These are phyloP conservation scores for Neosilurus hyrtlii DNA, from an alignment of 2,797 vertebrate genomes.

Conservation along the genomic window DNA sequence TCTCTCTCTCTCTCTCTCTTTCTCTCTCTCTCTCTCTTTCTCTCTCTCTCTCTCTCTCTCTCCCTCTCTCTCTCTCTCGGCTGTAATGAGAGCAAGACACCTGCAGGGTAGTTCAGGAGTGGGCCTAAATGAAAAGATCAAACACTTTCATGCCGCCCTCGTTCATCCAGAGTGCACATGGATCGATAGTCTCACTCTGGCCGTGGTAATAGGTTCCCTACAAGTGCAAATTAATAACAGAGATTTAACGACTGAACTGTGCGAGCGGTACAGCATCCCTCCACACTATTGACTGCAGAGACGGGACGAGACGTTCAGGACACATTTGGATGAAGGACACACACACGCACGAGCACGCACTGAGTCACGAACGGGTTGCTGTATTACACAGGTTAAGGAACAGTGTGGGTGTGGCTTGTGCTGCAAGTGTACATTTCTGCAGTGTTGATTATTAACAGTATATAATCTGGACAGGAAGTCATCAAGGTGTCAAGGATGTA, in stretches of 20 bases:
- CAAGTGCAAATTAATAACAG: slow-evolving; percentile 63
- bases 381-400: not conserved
- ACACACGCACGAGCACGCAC: not conserved
- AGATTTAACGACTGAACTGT: slow-evolving; percentile 61
- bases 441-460: not conserved
- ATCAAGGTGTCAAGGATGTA: not conserved
- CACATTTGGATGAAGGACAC: not conserved
- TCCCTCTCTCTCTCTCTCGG: not conserved
- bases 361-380: not conserved
- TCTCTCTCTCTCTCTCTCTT: not conserved
- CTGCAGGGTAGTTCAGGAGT: slow-evolving; percentile 48
- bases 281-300: not conserved
- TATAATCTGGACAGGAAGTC: not conserved
- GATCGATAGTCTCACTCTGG: slow-evolving; percentile 59
- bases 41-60: too few species aligned
- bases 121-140: slow-evolving; percentile 63
- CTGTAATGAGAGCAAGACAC: slow-evolving; percentile 30
- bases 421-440: not conserved
- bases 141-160: slow-evolving; percentile 53
- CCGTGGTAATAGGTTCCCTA: slow-evolving; percentile 53
- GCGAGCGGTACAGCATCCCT: not conserved
- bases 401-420: not conserved
- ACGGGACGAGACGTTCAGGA: not conserved
- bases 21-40: not conserved
- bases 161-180: slow-evolving; percentile 33